Base-by-base conservation (phyloP, 1,140 invertebrate species). In the Apis cerana region DNA sequence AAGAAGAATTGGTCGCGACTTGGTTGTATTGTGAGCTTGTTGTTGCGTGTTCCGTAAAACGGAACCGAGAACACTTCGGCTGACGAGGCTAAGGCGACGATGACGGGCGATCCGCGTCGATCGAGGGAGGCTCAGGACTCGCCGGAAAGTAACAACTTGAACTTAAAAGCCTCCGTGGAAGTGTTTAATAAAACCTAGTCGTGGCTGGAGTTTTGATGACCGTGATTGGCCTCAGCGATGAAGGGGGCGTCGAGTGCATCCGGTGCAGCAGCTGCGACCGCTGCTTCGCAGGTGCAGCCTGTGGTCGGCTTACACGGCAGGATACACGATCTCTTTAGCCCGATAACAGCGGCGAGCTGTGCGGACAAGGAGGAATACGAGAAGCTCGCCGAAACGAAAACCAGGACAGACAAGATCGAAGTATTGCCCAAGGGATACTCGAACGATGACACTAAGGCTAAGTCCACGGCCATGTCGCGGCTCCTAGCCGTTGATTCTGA, bases 401-500 rank as follows among this genome's bases (percentile, higher is more conserved):
- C 89, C 52, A 85, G 89, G 68, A 70, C 86, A 17, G 89, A 91
- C 19, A 65, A 85, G 52, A 91, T 23, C 54, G 76, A 90, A 23
- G 75, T 68, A n/a, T 83, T 64, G 61, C 54, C 77, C 21, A 87
- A 90, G 48, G 72, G 70, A 21, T 84, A 48, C 43, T 56, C 74
- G 33, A 80, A 59, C 74, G 85, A 89, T 72, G 85, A 88, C 68
- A 81, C 65, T 58, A 92, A 92, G 58, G 74, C 86, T 15, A 93
- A 92, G 77, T 91, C 92, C 52, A 90, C 92, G 80, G 90, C 89
- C 61, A 93, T 92, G 90, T 91, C 93, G 62, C 91, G 93, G 58
- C 88, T 94, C 54, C 75, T 95, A 77, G 93, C 94, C 85, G 94
- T 96, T 67, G 95, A 96, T 91, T 93, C 95, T 68, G 95, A 96